These are phyloP conservation scores for Caerostris extrusa DNA, from an alignment of 1,140 invertebrate species.

Conservation along the genomic window DNA sequence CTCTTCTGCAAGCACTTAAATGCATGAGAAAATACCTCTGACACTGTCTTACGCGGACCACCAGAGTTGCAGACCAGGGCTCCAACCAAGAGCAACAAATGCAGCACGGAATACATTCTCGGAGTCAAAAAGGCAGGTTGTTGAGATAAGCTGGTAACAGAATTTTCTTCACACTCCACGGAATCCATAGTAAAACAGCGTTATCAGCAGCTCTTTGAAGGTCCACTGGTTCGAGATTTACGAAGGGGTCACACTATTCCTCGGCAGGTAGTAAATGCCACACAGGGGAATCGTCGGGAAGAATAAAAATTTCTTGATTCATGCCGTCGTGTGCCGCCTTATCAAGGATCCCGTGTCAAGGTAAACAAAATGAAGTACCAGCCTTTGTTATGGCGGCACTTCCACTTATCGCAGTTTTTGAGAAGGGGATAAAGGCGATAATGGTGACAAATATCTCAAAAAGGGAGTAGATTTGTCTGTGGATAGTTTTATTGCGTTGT, in stretches of 20 bases:
- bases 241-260: background rate
- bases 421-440: background rate
- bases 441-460: background rate
- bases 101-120: conserved; percentile 7
- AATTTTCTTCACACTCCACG: background rate
- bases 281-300: background rate
- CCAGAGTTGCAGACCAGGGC: background rate
- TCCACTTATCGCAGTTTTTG: background rate
- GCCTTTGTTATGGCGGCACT: background rate
- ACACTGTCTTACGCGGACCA: conserved; percentile 26
- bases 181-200: background rate
- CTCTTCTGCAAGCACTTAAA: conserved; percentile 1
- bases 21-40: background rate
- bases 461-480: background rate
- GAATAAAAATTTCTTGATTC: background rate
- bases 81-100: conserved; percentile 19
- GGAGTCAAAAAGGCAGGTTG: conserved; percentile 39
- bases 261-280: conserved; percentile 4
- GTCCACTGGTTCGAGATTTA: conserved; percentile 12
- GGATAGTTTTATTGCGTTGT: no score
- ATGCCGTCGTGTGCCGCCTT: background rate
- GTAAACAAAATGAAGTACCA: conserved; percentile 12
- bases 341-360: background rate
- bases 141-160: background rate
- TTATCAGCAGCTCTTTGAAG: conserved; percentile 38